phyloP scores from a whole-genome alignment of 1,140 invertebrate species.

The Panagrolaimus sp. region DNA sequence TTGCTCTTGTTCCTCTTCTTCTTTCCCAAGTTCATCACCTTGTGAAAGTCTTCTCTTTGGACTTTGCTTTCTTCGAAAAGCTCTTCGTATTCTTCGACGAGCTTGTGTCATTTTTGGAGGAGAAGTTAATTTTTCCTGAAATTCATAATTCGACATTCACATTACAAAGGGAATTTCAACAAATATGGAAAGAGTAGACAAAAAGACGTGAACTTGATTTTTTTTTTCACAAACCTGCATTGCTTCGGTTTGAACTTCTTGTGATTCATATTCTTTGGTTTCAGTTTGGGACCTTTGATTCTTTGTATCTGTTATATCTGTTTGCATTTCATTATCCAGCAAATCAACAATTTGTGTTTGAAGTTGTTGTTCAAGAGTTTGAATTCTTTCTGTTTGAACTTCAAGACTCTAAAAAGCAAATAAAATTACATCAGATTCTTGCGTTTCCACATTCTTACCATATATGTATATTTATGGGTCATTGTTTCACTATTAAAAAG shows the following conservation, averaged over 20 bases:
- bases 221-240: constrained; percentile 8
- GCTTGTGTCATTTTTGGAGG: neutral
- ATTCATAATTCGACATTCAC: neutral
- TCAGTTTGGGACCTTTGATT: constrained; percentile 52
- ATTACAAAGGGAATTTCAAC: neutral
- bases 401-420: constrained; percentile 17
- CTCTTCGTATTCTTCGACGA: neutral
- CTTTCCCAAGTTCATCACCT: neutral
- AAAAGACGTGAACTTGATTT: neutral
- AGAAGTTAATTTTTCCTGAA: neutral
- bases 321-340: constrained; percentile 50
- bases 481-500: constrained; percentile 28
- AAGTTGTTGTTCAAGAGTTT: constrained; percentile 43
- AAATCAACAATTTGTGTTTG: constrained; percentile 52
- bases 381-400: constrained; percentile 26
- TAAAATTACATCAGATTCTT: neutral
- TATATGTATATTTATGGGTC: constrained; percentile 19
- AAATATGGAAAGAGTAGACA: neutral
- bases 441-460: constrained; percentile 1
- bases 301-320: constrained; percentile 47
- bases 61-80: neutral
- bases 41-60: neutral
- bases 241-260: constrained; percentile 3
- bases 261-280: neutral
- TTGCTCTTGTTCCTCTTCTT: neutral